A percentile compares a stretch with the other conserved stretches of the same genome.
These are phyloP conservation scores for Garra rufa DNA, from an alignment of 2,113 vertebrate genomes.

Conservation along the genomic window DNA sequence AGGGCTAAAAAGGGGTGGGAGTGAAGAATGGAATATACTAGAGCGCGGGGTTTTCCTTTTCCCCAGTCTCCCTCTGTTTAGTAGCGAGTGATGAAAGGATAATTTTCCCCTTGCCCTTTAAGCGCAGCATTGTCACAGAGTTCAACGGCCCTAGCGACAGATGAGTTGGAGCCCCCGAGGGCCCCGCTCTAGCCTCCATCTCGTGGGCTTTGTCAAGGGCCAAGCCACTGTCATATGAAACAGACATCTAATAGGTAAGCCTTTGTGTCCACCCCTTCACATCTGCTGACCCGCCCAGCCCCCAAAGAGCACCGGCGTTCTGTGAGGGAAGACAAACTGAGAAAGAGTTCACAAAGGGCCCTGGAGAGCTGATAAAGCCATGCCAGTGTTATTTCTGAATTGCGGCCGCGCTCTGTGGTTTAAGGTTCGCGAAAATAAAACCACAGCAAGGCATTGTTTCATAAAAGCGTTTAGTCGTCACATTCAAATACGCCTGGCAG, in stretches of 20 bases:
- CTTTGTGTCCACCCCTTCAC: conserved; percentile 79
- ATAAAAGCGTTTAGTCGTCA: not conserved
- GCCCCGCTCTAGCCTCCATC: conserved; percentile 70
- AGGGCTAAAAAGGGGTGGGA: conserved; percentile 19
- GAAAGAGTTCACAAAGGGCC: conserved; percentile 67
- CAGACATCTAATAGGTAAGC: conserved; percentile 80
- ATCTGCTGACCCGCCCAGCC: conserved; percentile 76
- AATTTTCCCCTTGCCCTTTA: conserved; percentile 75
- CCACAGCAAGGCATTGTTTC: conserved; percentile 33
- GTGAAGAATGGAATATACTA: conserved; percentile 45
- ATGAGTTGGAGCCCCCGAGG: conserved; percentile 74
- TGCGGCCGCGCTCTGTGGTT: conserved; percentile 60
- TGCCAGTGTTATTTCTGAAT: conserved; percentile 64
- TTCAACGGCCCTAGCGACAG: conserved; percentile 76
- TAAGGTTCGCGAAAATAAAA: conserved; percentile 55
- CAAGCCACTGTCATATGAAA: conserved; percentile 64
- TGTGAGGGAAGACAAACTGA: conserved; percentile 56
- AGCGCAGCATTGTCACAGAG: conserved; percentile 75
- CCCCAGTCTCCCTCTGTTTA: conserved; percentile 67
- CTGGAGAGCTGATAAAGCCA: conserved; percentile 70
- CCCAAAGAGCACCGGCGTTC: conserved; percentile 67
- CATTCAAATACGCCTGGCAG: not conserved
- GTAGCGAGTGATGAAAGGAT: conserved; percentile 72
- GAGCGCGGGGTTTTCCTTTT: conserved; percentile 56
- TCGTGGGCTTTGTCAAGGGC: conserved; percentile 72